phyloP scores from a whole-genome alignment of 2,113 vertebrate genomes.

The Oreochromis spilurus region DNA sequence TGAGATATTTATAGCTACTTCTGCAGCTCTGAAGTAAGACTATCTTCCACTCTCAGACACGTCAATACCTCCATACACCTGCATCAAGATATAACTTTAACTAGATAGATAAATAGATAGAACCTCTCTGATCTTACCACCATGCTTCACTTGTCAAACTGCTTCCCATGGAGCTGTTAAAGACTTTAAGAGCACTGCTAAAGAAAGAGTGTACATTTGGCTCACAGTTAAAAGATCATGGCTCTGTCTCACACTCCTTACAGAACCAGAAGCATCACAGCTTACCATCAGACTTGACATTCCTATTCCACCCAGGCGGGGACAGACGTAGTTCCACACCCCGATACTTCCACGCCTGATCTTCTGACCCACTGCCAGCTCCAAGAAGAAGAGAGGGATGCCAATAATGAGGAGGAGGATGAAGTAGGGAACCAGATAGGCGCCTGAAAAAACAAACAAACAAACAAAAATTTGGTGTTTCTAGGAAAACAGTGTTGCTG shows the following conservation, averaged over 20 bases:
- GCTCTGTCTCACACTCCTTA: not conserved
- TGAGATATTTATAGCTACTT: constrained; percentile 71
- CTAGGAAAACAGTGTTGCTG: not conserved
- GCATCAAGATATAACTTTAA: not conserved
- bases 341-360: constrained; percentile 92
- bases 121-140: not conserved
- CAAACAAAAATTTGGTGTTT: not conserved
- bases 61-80: not conserved
- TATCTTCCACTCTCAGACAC: constrained; percentile 5
- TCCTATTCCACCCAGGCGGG: constrained; percentile 88
- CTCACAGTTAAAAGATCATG: not conserved
- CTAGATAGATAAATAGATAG: not conserved
- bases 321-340: constrained; percentile 93
- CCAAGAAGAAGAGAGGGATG: constrained; percentile 93
- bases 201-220: not conserved
- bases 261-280: not conserved
- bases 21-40: constrained; percentile 29
- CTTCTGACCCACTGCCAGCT: constrained; percentile 90
- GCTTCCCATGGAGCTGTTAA: not conserved
- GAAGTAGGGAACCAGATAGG: constrained; percentile 90
- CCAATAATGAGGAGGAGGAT: constrained; percentile 89
- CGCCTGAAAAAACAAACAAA: constrained; percentile 71
- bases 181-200: not conserved
- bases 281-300: constrained; percentile 87
- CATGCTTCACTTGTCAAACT: not conserved